These are phyloP conservation scores for Apodemia mormo DNA, from an alignment of 2,888 invertebrate species.

Conservation along the genomic window DNA sequence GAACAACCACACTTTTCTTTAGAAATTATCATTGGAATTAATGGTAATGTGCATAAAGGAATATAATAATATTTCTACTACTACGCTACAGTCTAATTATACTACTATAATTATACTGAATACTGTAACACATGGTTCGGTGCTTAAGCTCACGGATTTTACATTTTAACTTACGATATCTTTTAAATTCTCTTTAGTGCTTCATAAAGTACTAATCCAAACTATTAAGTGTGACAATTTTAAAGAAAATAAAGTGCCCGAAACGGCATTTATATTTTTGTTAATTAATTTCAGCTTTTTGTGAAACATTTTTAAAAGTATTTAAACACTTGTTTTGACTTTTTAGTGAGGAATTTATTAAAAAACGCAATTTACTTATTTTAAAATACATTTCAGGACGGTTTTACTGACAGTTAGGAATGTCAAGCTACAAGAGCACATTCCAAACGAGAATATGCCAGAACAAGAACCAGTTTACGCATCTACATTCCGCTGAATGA, in stretches of 20 bases:
- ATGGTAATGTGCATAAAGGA: background rate
- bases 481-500: too few species aligned
- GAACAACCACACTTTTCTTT: too few species aligned
- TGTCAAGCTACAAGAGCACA: too few species aligned
- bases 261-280: background rate
- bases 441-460: too few species aligned
- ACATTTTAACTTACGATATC: conserved; percentile 7
- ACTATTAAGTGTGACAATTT: conserved; percentile 1
- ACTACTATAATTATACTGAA: background rate
- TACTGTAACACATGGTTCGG: conserved; percentile 1
- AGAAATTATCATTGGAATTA: background rate
- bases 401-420: too few species aligned
- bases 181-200: conserved; percentile 9
- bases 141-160: conserved; percentile 8
- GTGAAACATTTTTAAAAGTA: background rate
- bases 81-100: conserved; percentile 1
- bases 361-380: too few species aligned
- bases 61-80: background rate
- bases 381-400: too few species aligned
- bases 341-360: too few species aligned
- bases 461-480: too few species aligned
- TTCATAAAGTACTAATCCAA: background rate
- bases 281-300: background rate
- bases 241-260: background rate
- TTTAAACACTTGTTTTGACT: background rate